Evolutionary conservation across 1,140 invertebrate genomes (phyloP).

Genomic region (Stegodyphus dumicola): DNA sequence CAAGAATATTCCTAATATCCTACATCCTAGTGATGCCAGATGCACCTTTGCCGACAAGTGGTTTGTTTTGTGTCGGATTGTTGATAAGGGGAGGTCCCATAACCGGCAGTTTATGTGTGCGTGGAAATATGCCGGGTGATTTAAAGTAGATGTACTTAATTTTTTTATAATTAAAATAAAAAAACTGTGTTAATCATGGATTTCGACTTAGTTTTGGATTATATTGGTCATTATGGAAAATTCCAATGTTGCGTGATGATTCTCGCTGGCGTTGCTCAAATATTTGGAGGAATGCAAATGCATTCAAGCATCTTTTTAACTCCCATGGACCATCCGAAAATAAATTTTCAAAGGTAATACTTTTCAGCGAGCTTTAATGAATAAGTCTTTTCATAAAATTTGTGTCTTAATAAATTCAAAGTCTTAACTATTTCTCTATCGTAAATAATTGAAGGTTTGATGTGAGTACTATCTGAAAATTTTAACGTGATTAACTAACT

Average conservation of each 20-base stretch:
- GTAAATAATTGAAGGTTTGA: neutral
- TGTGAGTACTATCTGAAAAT: neutral
- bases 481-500: neutral
- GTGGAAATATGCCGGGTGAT: too few relatives aligned
- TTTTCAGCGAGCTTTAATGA: neutral
- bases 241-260: conserved; percentile 61
- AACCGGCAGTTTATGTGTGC: too few relatives aligned
- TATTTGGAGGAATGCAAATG: conserved; percentile 61
- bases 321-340: conserved; percentile 40
- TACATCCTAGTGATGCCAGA: too few relatives aligned
- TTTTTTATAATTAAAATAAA: too few relatives aligned
- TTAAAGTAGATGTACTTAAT: too few relatives aligned
- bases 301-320: conserved; percentile 62
- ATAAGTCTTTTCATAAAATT: too few relatives aligned
- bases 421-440: neutral
- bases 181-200: neutral
- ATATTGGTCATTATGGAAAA: conserved; percentile 63
- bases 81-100: too few relatives aligned
- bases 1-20: too few relatives aligned
- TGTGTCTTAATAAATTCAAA: too few relatives aligned
- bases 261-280: conserved; percentile 57
- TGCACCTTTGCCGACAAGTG: too few relatives aligned
- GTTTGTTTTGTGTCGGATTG: too few relatives aligned
- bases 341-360: conserved; percentile 10
- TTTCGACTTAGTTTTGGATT: conserved; percentile 63